Conservation (phyloP, 1,140 invertebrate genomes). For the Hyles euphorbiae region DNA sequence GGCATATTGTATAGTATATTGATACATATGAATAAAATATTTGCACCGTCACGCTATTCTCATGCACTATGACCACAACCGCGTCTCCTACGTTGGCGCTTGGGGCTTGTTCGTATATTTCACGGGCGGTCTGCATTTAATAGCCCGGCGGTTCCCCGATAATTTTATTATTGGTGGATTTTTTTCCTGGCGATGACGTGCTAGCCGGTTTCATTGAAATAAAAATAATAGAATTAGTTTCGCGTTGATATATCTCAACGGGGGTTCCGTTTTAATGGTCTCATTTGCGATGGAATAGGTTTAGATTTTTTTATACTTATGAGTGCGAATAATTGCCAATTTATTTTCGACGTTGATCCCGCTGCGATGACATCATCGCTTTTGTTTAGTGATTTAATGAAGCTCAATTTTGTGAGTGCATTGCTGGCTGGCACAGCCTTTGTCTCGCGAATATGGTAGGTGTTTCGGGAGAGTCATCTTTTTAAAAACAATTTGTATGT, state of each 20-base stretch:
- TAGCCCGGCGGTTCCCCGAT: constrained; percentile 60
- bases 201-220: constrained; percentile 38
- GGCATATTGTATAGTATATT: too few relatives aligned
- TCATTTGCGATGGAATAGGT: too few relatives aligned
- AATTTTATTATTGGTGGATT: constrained; percentile 70
- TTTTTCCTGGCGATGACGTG: constrained; percentile 56
- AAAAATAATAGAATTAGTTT: constrained; percentile 52
- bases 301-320: constrained; percentile 8
- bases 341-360: constrained; percentile 6
- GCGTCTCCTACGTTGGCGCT: constrained; percentile 23
- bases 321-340: constrained; percentile 11
- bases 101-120: constrained; percentile 48
- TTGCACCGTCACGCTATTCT: constrained; percentile 8
- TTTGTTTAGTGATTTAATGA: too few relatives aligned
- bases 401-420: too few relatives aligned
- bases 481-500: too few relatives aligned
- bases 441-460: too few relatives aligned
- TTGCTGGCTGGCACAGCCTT: too few relatives aligned
- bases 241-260: constrained; percentile 22
- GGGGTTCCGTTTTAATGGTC: constrained; percentile 24
- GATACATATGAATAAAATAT: background rate
- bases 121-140: constrained; percentile 69
- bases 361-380: too few relatives aligned
- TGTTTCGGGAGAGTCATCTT: too few relatives aligned
- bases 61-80: constrained; percentile 3